These are phyloP conservation scores for Lomographa bimaculata DNA, from an alignment of 2,888 invertebrate species.

Conservation along the genomic window DNA sequence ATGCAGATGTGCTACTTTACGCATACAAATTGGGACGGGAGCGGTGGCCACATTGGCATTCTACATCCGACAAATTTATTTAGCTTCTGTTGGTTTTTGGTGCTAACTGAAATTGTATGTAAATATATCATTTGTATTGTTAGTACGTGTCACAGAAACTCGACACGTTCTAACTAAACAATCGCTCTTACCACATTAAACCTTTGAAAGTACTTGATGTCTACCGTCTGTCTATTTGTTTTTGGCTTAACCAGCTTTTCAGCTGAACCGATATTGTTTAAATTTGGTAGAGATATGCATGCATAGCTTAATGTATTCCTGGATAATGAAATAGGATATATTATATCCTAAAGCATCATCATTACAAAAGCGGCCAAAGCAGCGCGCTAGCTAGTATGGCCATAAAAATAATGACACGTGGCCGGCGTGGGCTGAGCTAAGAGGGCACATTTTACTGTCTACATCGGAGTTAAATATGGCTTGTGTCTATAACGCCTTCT, in stretches of 20 bases:
- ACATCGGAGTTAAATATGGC: slow-evolving; percentile 3
- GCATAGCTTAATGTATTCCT: no score
- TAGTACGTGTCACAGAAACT: slow-evolving; percentile 6
- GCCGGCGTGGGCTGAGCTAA: slow-evolving; percentile 7
- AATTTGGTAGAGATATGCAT: no score
- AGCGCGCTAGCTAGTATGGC: neutral
- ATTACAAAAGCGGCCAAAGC: neutral
- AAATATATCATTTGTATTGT: no score
- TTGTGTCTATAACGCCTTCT: slow-evolving; percentile 2
- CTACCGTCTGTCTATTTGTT: no score
- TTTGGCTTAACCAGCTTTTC: no score
- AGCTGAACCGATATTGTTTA: no score
- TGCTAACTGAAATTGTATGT: neutral
- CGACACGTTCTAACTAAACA: neutral
- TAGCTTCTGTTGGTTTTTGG: slow-evolving; percentile 22
- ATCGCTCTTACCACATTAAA: no score
- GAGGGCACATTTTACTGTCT: slow-evolving; percentile 3
- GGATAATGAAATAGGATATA: no score
- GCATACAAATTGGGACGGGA: slow-evolving; percentile 59
- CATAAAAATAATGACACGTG: slow-evolving; percentile 11
- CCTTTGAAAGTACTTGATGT: no score
- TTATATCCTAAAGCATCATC: no score
- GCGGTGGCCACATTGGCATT: slow-evolving; percentile 17
- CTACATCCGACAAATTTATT: slow-evolving; percentile 26
- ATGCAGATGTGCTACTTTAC: slow-evolving; percentile 73